Evolutionary conservation across 2,888 invertebrate genomes (phyloP).

Genomic region (Tiliacea aurago): DNA sequence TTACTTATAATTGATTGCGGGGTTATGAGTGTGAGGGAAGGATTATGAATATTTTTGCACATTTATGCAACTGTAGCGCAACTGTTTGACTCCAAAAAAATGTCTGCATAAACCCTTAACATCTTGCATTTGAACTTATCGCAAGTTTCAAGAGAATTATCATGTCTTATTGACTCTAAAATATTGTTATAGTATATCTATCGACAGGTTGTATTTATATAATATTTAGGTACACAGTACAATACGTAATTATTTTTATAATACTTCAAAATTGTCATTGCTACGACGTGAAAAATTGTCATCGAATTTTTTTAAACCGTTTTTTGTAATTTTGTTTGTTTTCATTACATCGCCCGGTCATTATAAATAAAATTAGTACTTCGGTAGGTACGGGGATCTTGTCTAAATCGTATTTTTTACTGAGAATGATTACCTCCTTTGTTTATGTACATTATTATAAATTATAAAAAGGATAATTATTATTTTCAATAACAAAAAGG

Average conservation of each 20-base stretch:
- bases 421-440: not conserved
- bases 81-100: constrained; percentile 27
- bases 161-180: constrained; percentile 50
- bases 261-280: constrained; percentile 58
- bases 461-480: not conserved
- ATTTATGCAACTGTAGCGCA: constrained; percentile 19
- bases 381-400: not conserved
- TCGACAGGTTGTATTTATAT: constrained; percentile 60
- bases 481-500: not conserved
- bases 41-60: constrained; percentile 10
- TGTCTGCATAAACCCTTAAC: constrained; percentile 4
- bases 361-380: constrained; percentile 5
- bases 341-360: not conserved
- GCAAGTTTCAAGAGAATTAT: constrained; percentile 38
- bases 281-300: constrained; percentile 2
- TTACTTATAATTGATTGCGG: not conserved
- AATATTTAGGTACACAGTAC: constrained; percentile 53
- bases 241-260: constrained; percentile 40
- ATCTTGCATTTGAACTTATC: constrained; percentile 58
- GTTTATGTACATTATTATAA: not conserved
- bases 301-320: constrained; percentile 11
- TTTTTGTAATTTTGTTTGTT: not conserved
- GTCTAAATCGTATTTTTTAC: not conserved
- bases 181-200: constrained; percentile 34
- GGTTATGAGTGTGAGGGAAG: not conserved